A percentile compares a stretch with the other conserved stretches of the same genome.
These are phyloP conservation scores for Pica pica DNA, from an alignment of 2,113 vertebrate genomes.

Conservation along the genomic window DNA sequence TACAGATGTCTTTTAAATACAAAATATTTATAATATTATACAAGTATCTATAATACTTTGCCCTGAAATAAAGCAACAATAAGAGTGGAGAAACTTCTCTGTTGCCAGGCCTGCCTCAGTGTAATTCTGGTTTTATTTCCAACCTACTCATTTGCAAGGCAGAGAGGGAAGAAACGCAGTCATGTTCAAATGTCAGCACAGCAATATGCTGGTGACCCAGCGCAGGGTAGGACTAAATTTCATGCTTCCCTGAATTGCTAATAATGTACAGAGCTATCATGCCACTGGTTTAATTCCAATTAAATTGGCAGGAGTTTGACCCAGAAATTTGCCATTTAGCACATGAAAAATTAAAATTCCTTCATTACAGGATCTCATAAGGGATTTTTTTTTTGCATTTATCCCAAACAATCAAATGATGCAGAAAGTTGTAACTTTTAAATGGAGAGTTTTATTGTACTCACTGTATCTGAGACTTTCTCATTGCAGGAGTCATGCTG, in stretches of 20 bases:
- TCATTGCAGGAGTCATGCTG: not conserved
- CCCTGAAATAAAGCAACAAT: not conserved
- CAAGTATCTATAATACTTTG: not conserved
- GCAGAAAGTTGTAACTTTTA: not conserved
- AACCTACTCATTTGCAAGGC: not conserved
- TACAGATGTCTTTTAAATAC: not conserved
- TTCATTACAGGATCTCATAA: not conserved
- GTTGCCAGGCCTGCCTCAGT: not conserved
- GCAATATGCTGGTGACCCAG: not conserved
- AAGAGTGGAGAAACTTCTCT: not conserved
- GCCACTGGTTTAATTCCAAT: not conserved
- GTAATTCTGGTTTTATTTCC: not conserved
- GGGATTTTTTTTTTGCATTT: not conserved
- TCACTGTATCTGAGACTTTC: not conserved
- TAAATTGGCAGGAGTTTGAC: not conserved
- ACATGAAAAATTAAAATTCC: not conserved
- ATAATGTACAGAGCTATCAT: constrained; percentile 3
- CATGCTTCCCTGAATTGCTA: constrained; percentile 19
- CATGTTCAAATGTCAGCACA: constrained; percentile 15
- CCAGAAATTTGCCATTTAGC: not conserved
- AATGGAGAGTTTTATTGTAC: not conserved
- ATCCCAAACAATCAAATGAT: not conserved
- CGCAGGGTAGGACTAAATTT: constrained; percentile 10
- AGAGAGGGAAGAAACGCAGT: not conserved
- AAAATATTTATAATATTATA: not conserved